A percentile compares a stretch with the other conserved stretches of the same genome.
Conservation (phyloP, 2,797 vertebrate genomes). For the Pelodytes ibericus region DNA sequence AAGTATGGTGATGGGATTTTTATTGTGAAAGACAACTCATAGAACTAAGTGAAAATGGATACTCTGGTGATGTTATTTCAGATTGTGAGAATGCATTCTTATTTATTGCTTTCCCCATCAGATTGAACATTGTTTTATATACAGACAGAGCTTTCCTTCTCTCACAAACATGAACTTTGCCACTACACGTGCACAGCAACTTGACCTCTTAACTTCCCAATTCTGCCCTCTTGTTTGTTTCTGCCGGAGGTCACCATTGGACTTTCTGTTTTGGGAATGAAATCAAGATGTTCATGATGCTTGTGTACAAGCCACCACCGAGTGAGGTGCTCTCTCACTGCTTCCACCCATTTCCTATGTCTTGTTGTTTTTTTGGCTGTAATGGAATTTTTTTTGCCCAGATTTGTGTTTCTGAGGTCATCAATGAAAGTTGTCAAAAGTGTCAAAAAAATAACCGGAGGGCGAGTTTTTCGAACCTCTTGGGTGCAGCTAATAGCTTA, state of each 20-base stretch:
- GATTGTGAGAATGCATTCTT: background rate
- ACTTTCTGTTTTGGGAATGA: slow-evolving; percentile 26
- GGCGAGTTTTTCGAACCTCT: background rate
- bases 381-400: slow-evolving; percentile 9
- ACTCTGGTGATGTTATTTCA: background rate
- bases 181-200: slow-evolving; percentile 45
- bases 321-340: background rate
- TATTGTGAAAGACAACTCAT: too few species aligned
- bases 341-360: slow-evolving; percentile 3
- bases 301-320: background rate
- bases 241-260: slow-evolving; percentile 26
- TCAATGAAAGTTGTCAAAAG: slow-evolving; percentile 15
- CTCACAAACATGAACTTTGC: slow-evolving; percentile 43
- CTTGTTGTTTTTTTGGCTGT: slow-evolving; percentile 11
- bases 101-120: background rate
- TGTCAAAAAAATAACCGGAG: slow-evolving; percentile 13
- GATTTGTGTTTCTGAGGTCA: slow-evolving; percentile 18
- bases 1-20: too few species aligned
- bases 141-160: slow-evolving; percentile 23
- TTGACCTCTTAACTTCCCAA: slow-evolving; percentile 45
- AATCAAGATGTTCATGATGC: slow-evolving; percentile 37
- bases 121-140: background rate
- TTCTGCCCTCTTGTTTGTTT: slow-evolving; percentile 33
- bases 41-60: background rate
- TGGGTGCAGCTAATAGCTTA: background rate